phyloP scores from a whole-genome alignment of 2,113 vertebrate genomes.

The Thalassarche chlororhynchos region DNA sequence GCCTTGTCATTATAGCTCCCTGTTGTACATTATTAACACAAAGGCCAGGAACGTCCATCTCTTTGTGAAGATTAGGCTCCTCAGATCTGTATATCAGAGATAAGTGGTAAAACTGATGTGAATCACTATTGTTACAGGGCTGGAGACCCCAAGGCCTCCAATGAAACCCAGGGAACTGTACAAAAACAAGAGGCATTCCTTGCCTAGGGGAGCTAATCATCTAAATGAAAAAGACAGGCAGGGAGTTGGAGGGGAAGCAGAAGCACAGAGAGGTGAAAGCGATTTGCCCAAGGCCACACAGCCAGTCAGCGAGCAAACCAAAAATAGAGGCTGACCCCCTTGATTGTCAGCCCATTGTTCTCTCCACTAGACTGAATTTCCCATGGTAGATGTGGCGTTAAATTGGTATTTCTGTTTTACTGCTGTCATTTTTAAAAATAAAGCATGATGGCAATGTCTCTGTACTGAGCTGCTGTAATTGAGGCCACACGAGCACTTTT shows the following conservation, averaged over 20 bases:
- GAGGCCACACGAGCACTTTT: neutral
- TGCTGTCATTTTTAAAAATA: slow-evolving; percentile 37
- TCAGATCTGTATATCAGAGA: neutral
- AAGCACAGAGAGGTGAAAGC: slow-evolving; percentile 24
- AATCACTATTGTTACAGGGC: neutral
- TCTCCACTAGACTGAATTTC: slow-evolving; percentile 15
- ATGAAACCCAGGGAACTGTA: neutral
- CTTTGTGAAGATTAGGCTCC: neutral
- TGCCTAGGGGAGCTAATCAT: slow-evolving; percentile 14
- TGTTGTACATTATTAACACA: neutral
- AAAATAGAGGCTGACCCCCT: slow-evolving; percentile 51
- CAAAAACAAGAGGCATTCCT: slow-evolving; percentile 23
- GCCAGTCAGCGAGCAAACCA: neutral
- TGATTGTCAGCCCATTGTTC: slow-evolving; percentile 49
- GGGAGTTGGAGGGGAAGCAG: slow-evolving; percentile 2
- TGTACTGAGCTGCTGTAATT: neutral
- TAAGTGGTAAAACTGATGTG: neutral
- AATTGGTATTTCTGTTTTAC: slow-evolving; percentile 28
- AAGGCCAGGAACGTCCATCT: neutral
- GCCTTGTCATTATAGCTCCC: neutral
- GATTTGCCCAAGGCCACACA: slow-evolving; percentile 37
- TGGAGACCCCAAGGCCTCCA: neutral
- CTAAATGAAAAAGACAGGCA: slow-evolving; percentile 51
- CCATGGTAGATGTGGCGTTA: slow-evolving; percentile 24
- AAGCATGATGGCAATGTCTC: neutral